Conservation (phyloP, 2,113 vertebrate genomes). For the Propithecus coquereli region DNA sequence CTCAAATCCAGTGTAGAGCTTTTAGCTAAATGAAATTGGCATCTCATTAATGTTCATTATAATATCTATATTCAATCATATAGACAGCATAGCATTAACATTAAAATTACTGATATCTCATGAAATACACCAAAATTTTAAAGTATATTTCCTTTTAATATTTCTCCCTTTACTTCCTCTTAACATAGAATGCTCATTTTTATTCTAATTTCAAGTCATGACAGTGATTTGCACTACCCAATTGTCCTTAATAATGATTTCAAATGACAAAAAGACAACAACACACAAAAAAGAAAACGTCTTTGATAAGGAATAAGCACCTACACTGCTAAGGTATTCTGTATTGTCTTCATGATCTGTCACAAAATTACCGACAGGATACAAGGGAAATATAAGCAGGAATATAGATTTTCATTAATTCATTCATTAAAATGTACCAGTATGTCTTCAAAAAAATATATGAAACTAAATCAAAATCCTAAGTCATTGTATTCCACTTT, state of each 20-base stretch:
- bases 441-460: conserved; percentile 1
- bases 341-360: background rate
- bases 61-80: conserved; percentile 27
- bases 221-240: background rate
- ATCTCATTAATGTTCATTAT: background rate
- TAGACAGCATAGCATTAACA: background rate
- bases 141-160: background rate
- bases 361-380: background rate
- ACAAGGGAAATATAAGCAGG: background rate
- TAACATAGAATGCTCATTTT: background rate
- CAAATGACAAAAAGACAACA: background rate
- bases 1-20: conserved; percentile 1
- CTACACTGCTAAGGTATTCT: background rate
- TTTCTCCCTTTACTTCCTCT: background rate
- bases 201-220: background rate
- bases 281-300: background rate
- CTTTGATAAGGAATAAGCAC: background rate
- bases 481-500: background rate
- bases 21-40: conserved; percentile 6
- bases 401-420: background rate
- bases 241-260: background rate
- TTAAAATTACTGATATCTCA: conserved; percentile 43
- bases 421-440: background rate
- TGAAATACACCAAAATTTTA: background rate
- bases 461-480: background rate